Base-by-base conservation (phyloP, 2,888 invertebrate species). In the Gymnosoma rotundatum region DNA sequence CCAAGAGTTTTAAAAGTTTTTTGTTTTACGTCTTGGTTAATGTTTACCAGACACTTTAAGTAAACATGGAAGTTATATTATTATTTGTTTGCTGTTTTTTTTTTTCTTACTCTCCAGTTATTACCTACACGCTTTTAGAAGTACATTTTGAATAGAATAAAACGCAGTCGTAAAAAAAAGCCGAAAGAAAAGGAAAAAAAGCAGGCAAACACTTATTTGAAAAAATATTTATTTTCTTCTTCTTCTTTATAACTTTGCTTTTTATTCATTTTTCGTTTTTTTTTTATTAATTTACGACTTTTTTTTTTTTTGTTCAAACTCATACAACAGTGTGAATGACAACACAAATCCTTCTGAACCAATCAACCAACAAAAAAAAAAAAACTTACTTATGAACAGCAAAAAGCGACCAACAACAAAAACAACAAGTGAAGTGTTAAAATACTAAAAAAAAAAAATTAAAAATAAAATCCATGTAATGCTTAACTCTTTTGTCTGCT, bases 401-500 rank as follows among this genome's bases (percentile, higher is more conserved):
- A 42, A 54, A 56, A 63, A 69, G 64, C 60, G 76, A 58, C n/a
- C 58, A 75, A 25, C 52, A 64, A 50, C 50, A 60, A 56, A 18
- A 78, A 50, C 20, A 32, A 60, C 50, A 76, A 81, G 42, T 25
- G 50, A 76, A 70, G 81, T 82, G 75, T 72, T 70, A 82, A 32
- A 81, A 76, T 54, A 78, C 38, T 69, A 54, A 12, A 66, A 61
- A 74, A 36, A 74, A 56, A 67, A 66, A 61, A 36, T 20, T 18
- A n/a, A 32, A 63, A 83, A 75, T 58, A 58, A 83, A 78, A 83
- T 70, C 75, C 72, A 79, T 85, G 85, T 79, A 79, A 83, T 79
- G 78, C 79, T 85, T 79, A 83, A 81, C 80, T 86, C 83, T 86
- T 86, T 86, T 86, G 86, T 86, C 82, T 84, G 86, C 69, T 84